Conservation (phyloP, 1,140 invertebrate genomes). For the Dendroctonus valens region DNA sequence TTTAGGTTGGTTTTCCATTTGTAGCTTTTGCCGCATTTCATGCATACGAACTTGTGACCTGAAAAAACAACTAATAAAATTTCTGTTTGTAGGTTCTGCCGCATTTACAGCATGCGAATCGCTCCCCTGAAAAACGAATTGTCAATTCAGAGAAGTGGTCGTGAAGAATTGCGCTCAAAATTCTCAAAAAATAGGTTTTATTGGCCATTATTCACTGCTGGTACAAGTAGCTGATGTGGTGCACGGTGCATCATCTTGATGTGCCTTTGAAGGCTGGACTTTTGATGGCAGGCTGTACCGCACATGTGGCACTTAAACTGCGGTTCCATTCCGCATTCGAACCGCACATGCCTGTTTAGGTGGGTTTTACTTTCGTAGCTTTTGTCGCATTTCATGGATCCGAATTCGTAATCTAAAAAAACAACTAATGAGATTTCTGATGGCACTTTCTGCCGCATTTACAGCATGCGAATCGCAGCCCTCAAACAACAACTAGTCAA, state of each 20-base stretch:
- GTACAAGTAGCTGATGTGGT: too few relatives aligned
- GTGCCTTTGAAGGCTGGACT: constrained; percentile 1
- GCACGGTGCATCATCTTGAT: not conserved
- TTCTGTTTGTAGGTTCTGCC: not conserved
- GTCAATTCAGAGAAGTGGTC: too few relatives aligned
- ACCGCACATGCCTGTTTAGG: constrained; percentile 11
- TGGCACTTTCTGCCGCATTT: too few relatives aligned
- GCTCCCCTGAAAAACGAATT: too few relatives aligned
- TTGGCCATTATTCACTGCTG: too few relatives aligned
- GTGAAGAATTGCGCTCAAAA: too few relatives aligned
- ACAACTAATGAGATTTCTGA: not conserved
- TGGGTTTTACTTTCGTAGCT: constrained; percentile 5
- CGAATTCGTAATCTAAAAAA: not conserved
- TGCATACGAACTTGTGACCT: constrained; percentile 54
- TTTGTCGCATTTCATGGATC: not conserved
- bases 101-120: too few relatives aligned
- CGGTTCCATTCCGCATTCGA: constrained; percentile 4
- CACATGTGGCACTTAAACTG: constrained; percentile 11
- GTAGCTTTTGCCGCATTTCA: constrained; percentile 63
- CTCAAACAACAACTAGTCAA: too few relatives aligned
- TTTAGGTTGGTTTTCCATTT: constrained; percentile 65
- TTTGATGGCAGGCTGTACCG: not conserved
- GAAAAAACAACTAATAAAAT: not conserved
- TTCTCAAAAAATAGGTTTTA: too few relatives aligned
- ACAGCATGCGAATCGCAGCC: too few relatives aligned